A percentile compares a stretch with the other conserved stretches of the same genome.
phyloP scores from a whole-genome alignment of 35 echinoderm and acorn worm species.

The Eucidaris tribuloides region DNA sequence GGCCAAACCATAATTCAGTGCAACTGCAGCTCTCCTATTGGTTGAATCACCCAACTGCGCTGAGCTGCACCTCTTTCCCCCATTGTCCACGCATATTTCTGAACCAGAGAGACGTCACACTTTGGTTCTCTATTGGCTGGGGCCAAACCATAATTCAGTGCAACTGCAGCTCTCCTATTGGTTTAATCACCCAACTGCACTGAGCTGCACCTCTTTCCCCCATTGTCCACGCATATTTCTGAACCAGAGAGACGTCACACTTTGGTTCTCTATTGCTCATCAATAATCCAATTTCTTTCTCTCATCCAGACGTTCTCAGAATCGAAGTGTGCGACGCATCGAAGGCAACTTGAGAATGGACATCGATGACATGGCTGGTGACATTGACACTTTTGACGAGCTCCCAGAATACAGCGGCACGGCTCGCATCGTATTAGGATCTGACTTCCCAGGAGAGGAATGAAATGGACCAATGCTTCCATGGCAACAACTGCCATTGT shows the following conservation, averaged over 20 bases:
- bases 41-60: neutral
- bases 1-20: no score
- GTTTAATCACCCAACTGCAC: neutral
- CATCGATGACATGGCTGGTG: slow-evolving; percentile 42
- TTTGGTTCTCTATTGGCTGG: no score
- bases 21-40: no score
- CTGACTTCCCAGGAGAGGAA: neutral
- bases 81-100: no score
- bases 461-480: no score
- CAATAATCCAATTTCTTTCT: neutral
- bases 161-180: no score
- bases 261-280: neutral
- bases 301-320: slow-evolving; percentile 50
- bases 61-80: neutral
- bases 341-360: slow-evolving; percentile 71
- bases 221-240: no score
- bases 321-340: slow-evolving; percentile 55
- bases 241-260: no score
- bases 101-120: no score
- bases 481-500: no score
- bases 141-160: neutral
- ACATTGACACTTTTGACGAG: neutral
- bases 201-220: neutral
- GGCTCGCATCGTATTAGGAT: neutral
- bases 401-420: neutral